These are phyloP conservation scores for Catharus bicknelli DNA, from an alignment of 2,113 vertebrate genomes.

Conservation along the genomic window DNA sequence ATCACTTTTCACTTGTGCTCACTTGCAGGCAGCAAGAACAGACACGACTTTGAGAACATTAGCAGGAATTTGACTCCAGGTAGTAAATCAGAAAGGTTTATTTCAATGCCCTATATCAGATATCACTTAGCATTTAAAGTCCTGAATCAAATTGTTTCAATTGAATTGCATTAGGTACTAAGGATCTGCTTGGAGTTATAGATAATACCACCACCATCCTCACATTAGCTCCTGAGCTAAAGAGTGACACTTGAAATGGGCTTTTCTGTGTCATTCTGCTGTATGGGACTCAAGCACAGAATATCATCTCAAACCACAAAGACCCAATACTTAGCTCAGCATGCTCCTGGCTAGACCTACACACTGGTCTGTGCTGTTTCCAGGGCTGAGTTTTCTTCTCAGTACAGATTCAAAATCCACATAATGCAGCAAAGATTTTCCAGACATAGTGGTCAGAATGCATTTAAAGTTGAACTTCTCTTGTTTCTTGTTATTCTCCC, in stretches of 20 bases:
- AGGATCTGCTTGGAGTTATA: background rate
- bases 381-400: background rate
- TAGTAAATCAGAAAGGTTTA: background rate
- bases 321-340: background rate
- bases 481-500: background rate
- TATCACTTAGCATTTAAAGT: background rate
- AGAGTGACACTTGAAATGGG: background rate
- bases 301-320: background rate
- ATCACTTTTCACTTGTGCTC: background rate
- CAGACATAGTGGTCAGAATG: background rate
- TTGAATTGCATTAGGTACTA: background rate
- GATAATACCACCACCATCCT: background rate
- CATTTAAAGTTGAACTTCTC: background rate
- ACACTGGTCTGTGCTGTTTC: background rate
- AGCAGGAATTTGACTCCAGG: background rate
- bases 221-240: background rate
- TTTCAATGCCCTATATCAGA: background rate
- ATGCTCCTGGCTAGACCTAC: background rate
- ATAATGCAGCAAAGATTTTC: background rate
- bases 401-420: background rate
- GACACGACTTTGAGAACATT: rapidly evolving
- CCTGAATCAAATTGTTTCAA: background rate
- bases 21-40: background rate
- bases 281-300: background rate
- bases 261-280: background rate